phyloP scores from a whole-genome alignment of 2,888 invertebrate genomes.

The Coleophora flavipennella region DNA sequence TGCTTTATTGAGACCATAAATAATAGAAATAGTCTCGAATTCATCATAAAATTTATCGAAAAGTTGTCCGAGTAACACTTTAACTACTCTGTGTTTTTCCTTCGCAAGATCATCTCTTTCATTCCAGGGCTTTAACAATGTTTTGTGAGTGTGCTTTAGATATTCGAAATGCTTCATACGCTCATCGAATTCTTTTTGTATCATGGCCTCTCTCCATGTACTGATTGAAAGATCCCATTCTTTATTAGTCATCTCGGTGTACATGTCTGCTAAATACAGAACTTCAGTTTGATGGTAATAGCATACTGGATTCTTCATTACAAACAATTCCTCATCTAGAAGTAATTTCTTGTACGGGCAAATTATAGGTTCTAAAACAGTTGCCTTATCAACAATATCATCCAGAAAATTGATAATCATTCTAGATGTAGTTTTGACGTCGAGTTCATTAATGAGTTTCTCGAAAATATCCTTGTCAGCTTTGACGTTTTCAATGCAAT shows the following conservation, averaged over 20 bases:
- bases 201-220: slow-evolving; percentile 50
- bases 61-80: slow-evolving; percentile 33
- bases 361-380: slow-evolving; percentile 30
- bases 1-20: slow-evolving; percentile 10
- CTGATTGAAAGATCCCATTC: slow-evolving; percentile 49
- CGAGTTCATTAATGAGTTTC: slow-evolving; percentile 25
- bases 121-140: slow-evolving; percentile 46
- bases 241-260: slow-evolving; percentile 34
- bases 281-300: slow-evolving; percentile 62
- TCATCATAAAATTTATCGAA: slow-evolving; percentile 45
- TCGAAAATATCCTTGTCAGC: slow-evolving; percentile 19
- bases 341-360: slow-evolving; percentile 51
- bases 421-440: slow-evolving; percentile 30
- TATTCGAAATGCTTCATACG: slow-evolving; percentile 47
- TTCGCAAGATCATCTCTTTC: slow-evolving; percentile 38
- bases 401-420: slow-evolving; percentile 28
- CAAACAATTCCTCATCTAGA: slow-evolving; percentile 51
- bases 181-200: slow-evolving; percentile 43
- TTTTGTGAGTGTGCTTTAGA: slow-evolving; percentile 34
- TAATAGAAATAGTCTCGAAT: slow-evolving; percentile 23
- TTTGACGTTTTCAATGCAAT: slow-evolving; percentile 37
- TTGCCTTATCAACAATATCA: slow-evolving; percentile 30
- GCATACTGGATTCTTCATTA: slow-evolving; percentile 56
- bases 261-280: slow-evolving; percentile 36
- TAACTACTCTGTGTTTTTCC: slow-evolving; percentile 43